Conservation (phyloP, 2,113 vertebrate genomes). For the Poeciliopsis turrubarensis region DNA sequence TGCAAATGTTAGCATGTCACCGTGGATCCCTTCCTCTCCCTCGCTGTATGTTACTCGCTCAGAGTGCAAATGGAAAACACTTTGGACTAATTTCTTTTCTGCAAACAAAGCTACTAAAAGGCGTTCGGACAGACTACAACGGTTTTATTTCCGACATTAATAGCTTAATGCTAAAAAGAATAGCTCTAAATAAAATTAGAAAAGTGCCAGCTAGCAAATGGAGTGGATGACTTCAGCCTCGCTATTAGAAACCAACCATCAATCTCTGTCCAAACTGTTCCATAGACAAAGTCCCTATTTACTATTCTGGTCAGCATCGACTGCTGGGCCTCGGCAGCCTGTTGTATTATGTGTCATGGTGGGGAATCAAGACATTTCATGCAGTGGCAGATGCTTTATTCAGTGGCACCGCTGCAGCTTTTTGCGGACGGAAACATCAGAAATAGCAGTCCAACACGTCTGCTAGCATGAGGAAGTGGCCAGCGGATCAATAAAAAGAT, state of each 20-base stretch:
- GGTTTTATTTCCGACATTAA: conserved; percentile 43
- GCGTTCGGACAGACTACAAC: conserved; percentile 5
- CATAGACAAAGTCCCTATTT: conserved; percentile 63
- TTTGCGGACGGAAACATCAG: conserved; percentile 80
- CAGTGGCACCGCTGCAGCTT: conserved; percentile 64
- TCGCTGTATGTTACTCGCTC: conserved; percentile 16
- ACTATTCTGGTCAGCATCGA: conserved; percentile 58
- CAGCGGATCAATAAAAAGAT: conserved; percentile 85
- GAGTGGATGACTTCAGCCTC: conserved; percentile 44
- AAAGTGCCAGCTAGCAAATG: conserved; percentile 51
- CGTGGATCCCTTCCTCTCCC: conserved; percentile 9
- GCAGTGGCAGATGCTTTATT: conserved; percentile 71
- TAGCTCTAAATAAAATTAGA: conserved; percentile 54
- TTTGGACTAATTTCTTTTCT: conserved; percentile 16
- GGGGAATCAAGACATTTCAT: conserved; percentile 63
- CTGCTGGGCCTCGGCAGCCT: conserved; percentile 44
- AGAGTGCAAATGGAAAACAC: conserved; percentile 13
- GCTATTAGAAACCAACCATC: conserved; percentile 50
- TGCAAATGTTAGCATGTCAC: conserved; percentile 46
- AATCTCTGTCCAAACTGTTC: conserved; percentile 59
- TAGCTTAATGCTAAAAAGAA: conserved; percentile 49
- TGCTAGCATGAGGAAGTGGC: conserved; percentile 81
- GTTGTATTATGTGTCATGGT: conserved; percentile 66
- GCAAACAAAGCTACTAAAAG: conserved; percentile 43
- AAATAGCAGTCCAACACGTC: conserved; percentile 79